phyloP scores from a whole-genome alignment of 2,113 vertebrate genomes.

The Oreochromis tanganicae region DNA sequence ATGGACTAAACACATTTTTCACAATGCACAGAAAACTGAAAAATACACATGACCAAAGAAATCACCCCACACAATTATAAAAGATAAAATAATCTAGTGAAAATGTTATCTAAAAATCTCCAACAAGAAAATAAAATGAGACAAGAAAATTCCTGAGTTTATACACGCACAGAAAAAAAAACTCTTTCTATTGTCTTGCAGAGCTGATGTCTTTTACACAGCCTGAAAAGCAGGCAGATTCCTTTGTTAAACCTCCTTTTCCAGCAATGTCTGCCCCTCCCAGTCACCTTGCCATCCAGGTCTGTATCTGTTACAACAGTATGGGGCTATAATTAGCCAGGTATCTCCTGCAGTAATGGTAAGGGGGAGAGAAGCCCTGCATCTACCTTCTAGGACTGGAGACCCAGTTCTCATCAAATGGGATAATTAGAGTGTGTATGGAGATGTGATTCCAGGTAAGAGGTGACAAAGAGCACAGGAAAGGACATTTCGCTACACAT shows the following conservation, averaged over 20 bases:
- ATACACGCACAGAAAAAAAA: not conserved
- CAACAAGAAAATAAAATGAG: not conserved
- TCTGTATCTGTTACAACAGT: slow-evolving; percentile 33
- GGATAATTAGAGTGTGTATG: slow-evolving; percentile 51
- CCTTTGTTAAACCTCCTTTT: slow-evolving; percentile 15
- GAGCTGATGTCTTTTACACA: not conserved
- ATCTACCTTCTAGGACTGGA: slow-evolving; percentile 30
- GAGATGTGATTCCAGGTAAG: slow-evolving; percentile 41
- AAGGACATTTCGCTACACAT: slow-evolving; percentile 25
- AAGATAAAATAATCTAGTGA: not conserved
- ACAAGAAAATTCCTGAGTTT: not conserved
- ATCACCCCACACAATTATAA: not conserved
- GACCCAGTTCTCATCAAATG: slow-evolving; percentile 37
- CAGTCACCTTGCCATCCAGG: slow-evolving; percentile 28
- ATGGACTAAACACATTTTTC: not conserved
- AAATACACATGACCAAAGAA: not conserved
- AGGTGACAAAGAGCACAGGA: slow-evolving; percentile 42
- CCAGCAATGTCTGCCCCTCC: not conserved
- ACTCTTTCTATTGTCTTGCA: not conserved
- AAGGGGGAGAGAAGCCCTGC: slow-evolving; percentile 35
- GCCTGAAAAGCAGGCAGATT: not conserved
- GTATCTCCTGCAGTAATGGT: slow-evolving; percentile 52
- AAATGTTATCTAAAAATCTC: not conserved
- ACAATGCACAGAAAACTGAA: not conserved
- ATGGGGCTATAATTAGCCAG: slow-evolving; percentile 55